Conservation (phyloP, 2,113 vertebrate species). For the Anhinga anhinga region DNA sequence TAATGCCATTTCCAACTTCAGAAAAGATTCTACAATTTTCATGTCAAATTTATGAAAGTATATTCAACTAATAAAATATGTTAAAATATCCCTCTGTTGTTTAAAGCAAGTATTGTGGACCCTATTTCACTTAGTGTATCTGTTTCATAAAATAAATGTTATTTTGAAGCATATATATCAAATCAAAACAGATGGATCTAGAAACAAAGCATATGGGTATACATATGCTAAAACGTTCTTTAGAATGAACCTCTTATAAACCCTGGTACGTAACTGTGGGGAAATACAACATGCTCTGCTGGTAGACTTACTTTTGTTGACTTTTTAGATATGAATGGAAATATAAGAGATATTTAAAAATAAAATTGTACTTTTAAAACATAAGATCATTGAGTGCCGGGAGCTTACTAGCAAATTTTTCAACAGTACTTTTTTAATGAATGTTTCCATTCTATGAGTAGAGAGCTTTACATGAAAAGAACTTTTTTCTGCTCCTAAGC, state of each 20-base stretch:
- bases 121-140: slow-evolving; percentile 8
- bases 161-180: slow-evolving; percentile 56
- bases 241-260: slow-evolving; percentile 9
- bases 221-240: slow-evolving; percentile 67
- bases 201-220: slow-evolving; percentile 64
- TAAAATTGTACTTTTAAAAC: neutral
- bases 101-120: neutral
- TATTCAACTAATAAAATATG: neutral
- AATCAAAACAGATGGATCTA: slow-evolving; percentile 65
- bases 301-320: slow-evolving; percentile 8
- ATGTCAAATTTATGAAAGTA: neutral
- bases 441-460: neutral
- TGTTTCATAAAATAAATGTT: slow-evolving; percentile 42
- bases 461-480: neutral
- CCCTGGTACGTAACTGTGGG: slow-evolving; percentile 2
- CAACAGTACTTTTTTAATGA: neutral
- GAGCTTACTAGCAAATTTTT: neutral
- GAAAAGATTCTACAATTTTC: neutral
- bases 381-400: neutral
- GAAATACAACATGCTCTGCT: slow-evolving; percentile 8
- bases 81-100: neutral
- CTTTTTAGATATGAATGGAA: neutral
- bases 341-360: neutral
- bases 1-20: neutral
- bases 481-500: slow-evolving; percentile 11